phyloP scores from a whole-genome alignment of 53 echinoderm and acorn worm species.

The Apostichopus leukothele region DNA sequence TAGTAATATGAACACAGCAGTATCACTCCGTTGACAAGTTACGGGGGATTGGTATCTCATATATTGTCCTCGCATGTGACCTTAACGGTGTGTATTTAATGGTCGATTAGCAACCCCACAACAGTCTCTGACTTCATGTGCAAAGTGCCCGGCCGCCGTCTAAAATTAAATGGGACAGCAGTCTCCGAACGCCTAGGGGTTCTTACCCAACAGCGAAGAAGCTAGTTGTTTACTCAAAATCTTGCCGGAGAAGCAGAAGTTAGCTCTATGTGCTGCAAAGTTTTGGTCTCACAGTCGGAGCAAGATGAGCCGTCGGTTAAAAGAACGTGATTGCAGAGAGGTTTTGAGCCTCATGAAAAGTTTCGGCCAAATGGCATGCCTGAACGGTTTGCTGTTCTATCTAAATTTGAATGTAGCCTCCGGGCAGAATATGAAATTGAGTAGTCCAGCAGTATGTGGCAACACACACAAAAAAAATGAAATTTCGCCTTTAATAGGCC shows the following conservation, averaged over 20 bases:
- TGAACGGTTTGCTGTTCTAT: constrained; percentile 19
- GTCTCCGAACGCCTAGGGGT: constrained; percentile 40
- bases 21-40: not conserved
- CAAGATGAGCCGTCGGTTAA: not conserved
- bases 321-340: constrained; percentile 22
- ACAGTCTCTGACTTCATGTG: constrained; percentile 27
- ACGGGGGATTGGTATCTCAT: not conserved
- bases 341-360: not conserved
- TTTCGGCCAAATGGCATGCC: constrained; percentile 12
- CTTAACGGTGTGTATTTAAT: constrained; percentile 42
- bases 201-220: constrained; percentile 25
- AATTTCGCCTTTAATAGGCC: constrained; percentile 3
- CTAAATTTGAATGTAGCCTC: constrained; percentile 33
- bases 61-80: constrained; percentile 33
- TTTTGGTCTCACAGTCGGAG: not conserved
- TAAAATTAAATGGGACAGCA: constrained; percentile 51
- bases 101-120: constrained; percentile 45
- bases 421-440: constrained; percentile 10
- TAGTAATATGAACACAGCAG: constrained; percentile 39
- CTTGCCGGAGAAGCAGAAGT: not conserved
- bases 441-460: not conserved
- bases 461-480: not conserved
- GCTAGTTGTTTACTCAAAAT: constrained; percentile 40
- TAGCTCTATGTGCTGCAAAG: not conserved
- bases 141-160: constrained; percentile 17